Evolutionary conservation across 2,113 vertebrate species (phyloP).

Genomic region (Odocoileus hemionus): DNA sequence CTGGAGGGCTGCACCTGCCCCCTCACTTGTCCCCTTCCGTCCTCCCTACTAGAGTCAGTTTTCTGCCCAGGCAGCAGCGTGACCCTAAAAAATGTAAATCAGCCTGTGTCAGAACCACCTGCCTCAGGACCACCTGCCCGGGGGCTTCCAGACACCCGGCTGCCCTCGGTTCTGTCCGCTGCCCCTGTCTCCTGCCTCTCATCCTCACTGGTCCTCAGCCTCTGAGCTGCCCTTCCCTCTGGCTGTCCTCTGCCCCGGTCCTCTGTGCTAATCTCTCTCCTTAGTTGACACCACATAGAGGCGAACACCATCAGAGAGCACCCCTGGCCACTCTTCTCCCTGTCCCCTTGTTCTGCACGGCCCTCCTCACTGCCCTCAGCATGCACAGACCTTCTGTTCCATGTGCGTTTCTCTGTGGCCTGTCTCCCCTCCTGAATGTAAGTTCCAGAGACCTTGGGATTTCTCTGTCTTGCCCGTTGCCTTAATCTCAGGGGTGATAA

Average conservation of each 20-base stretch:
- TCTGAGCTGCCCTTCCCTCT: neutral
- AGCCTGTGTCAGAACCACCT: neutral
- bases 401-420: accelerated
- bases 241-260: accelerated
- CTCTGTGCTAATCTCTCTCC: neutral
- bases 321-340: neutral
- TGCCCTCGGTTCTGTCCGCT: neutral
- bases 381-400: neutral
- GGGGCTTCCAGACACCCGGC: neutral
- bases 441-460: neutral
- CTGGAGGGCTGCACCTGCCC: neutral
- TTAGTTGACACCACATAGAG: accelerated
- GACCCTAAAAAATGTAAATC: neutral
- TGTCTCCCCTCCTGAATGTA: neutral
- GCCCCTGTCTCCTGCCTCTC: neutral
- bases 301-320: accelerated
- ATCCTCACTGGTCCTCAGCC: neutral
- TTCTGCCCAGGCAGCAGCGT: neutral
- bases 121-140: accelerated
- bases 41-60: neutral
- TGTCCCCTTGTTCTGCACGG: accelerated
- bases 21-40: neutral
- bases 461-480: neutral
- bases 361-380: neutral
- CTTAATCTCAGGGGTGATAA: accelerated